These are phyloP conservation scores for Electrona antarctica DNA, from an alignment of 2,113 vertebrate genomes.

Conservation along the genomic window DNA sequence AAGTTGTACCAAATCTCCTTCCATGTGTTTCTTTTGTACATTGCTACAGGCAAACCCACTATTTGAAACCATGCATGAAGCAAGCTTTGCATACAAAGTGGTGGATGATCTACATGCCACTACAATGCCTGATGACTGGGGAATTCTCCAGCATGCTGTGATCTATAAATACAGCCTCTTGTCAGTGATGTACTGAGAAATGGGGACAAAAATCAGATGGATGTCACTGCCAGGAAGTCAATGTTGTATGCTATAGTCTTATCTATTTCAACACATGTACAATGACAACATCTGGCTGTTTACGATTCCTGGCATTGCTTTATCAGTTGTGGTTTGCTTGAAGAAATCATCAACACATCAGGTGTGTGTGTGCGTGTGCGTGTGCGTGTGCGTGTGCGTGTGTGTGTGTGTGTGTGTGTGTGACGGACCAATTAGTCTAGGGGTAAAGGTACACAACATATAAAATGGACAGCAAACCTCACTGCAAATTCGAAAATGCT, in stretches of 20 bases:
- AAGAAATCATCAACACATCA: not conserved
- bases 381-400: not conserved
- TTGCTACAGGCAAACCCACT: slow-evolving; percentile 17
- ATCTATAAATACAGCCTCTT: slow-evolving; percentile 68
- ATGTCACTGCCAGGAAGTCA: slow-evolving; percentile 40
- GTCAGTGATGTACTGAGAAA: slow-evolving; percentile 43
- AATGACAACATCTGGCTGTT: slow-evolving; percentile 9
- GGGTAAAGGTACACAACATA: too few relatives aligned
- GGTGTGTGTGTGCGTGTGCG: not conserved
- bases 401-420: slow-evolving; percentile 11
- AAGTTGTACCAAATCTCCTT: not conserved
- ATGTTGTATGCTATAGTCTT: slow-evolving; percentile 54
- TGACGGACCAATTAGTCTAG: not conserved
- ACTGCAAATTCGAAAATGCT: too few relatives aligned
- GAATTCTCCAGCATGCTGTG: slow-evolving; percentile 58
- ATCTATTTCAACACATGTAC: slow-evolving; percentile 48
- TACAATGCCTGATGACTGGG: slow-evolving; percentile 54
- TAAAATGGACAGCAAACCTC: too few relatives aligned
- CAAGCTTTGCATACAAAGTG: slow-evolving; percentile 67
- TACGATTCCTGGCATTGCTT: not conserved
- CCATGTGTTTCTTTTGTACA: slow-evolving; percentile 15
- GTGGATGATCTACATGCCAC: slow-evolving; percentile 39
- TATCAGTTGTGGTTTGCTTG: not conserved
- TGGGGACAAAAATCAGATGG: slow-evolving; percentile 48
- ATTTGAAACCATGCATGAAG: slow-evolving; percentile 43